These are phyloP conservation scores for Scaeva pyrastri DNA, from an alignment of 2,888 invertebrate species.

Conservation along the genomic window DNA sequence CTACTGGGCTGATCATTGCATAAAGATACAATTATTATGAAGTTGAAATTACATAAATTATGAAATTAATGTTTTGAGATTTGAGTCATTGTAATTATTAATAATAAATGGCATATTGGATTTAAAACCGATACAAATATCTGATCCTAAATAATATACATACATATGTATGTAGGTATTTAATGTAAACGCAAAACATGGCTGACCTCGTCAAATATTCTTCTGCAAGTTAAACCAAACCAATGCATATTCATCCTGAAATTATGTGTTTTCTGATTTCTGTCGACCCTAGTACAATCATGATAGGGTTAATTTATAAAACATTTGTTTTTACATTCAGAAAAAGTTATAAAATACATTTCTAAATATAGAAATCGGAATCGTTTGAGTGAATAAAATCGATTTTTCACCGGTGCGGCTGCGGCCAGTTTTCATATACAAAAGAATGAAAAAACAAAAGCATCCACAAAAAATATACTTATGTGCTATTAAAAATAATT, in stretches of 20 bases:
- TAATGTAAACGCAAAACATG: neutral
- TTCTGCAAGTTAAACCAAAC: neutral
- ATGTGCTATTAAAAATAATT: neutral
- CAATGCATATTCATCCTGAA: neutral
- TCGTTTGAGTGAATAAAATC: neutral
- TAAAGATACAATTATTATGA: neutral
- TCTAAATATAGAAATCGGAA: neutral
- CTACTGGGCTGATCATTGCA: no score
- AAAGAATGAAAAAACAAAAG: slow-evolving; percentile 38
- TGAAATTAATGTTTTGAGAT: neutral
- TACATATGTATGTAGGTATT: no score
- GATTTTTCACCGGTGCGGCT: slow-evolving; percentile 47
- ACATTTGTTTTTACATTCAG: no score
- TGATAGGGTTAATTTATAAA: no score
- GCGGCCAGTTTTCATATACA: neutral
- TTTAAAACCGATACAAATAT: no score
- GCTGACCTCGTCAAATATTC: neutral
- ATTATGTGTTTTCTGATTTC: no score
- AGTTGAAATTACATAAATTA: neutral
- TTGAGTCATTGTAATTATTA: neutral
- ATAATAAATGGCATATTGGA: no score
- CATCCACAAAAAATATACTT: slow-evolving; percentile 55
- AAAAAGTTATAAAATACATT: neutral
- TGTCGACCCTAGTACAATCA: no score
- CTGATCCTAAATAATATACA: no score